These are phyloP conservation scores for Nyleta sp. DNA, from an alignment of 2,888 invertebrate species.

Conservation along the genomic window DNA sequence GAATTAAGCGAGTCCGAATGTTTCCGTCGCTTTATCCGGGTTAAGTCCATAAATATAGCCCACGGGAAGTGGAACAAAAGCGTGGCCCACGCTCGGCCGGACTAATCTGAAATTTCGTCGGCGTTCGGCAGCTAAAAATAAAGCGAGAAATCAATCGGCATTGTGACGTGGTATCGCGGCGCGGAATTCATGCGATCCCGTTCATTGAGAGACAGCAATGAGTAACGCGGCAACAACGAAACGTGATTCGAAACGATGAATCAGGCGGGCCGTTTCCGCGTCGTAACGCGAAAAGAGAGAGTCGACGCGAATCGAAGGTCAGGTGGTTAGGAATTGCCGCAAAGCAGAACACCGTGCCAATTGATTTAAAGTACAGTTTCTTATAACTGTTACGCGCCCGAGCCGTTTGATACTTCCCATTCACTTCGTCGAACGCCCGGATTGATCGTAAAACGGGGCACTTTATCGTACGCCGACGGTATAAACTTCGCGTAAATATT, in stretches of 20 bases:
- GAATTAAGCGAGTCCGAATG: no score
- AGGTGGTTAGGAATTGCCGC: slow-evolving; percentile 58
- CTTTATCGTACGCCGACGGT: slow-evolving; percentile 23
- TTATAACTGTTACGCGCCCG: slow-evolving; percentile 51
- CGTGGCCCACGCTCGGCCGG: neutral
- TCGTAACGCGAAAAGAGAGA: slow-evolving; percentile 58
- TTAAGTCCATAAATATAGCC: no score
- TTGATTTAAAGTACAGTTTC: slow-evolving; percentile 59
- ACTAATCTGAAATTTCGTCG: slow-evolving; percentile 15
- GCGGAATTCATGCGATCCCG: slow-evolving; percentile 25
- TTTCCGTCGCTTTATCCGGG: no score
- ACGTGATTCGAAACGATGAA: slow-evolving; percentile 54
- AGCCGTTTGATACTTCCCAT: slow-evolving; percentile 46
- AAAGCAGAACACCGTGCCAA: slow-evolving; percentile 50
- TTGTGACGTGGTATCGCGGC: slow-evolving; percentile 28
- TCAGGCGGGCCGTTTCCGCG: slow-evolving; percentile 57
- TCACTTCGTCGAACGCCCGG: slow-evolving; percentile 30
- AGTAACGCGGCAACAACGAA: slow-evolving; percentile 44
- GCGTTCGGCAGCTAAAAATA: neutral
- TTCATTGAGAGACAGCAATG: slow-evolving; percentile 36
- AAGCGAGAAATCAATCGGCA: slow-evolving; percentile 27
- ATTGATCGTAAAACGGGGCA: slow-evolving; percentile 43
- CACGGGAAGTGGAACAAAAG: neutral
- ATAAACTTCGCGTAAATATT: slow-evolving; percentile 38
- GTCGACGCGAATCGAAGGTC: slow-evolving; percentile 61